A percentile compares a stretch with the other conserved stretches of the same genome.
phyloP scores from a whole-genome alignment of 2,113 vertebrate genomes.

The Oostethus manadensis region DNA sequence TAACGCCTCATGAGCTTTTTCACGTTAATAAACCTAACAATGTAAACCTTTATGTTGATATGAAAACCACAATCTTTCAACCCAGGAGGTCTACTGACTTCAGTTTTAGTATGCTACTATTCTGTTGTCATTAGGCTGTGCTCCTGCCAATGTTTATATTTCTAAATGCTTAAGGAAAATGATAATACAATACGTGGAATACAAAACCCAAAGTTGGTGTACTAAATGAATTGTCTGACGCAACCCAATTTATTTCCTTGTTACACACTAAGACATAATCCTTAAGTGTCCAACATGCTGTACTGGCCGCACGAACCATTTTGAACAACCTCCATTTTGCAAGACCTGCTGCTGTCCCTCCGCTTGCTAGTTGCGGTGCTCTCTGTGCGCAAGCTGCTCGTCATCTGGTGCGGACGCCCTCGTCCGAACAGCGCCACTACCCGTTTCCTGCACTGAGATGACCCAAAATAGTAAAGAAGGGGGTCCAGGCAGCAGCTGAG shows the following conservation, averaged over 20 bases:
- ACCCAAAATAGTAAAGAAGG: constrained; percentile 91
- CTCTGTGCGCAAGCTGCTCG: constrained; percentile 39
- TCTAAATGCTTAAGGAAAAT: background rate
- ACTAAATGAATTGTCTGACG: no score
- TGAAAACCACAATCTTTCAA: no score
- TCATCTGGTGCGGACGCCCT: constrained; percentile 21
- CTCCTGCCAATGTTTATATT: no score
- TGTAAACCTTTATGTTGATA: no score
- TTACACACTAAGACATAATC: background rate
- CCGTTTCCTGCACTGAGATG: constrained; percentile 86
- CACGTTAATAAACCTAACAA: no score
- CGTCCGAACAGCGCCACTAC: constrained; percentile 48
- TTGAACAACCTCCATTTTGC: constrained; percentile 68
- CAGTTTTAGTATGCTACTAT: no score
- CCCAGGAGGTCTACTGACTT: no score
- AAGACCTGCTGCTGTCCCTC: constrained; percentile 65
- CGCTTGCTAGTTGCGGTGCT: constrained; percentile 49
- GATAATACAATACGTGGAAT: background rate
- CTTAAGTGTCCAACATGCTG: constrained; percentile 37
- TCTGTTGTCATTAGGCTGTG: no score
- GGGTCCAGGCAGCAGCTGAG: constrained; percentile 91
- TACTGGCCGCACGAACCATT: constrained; percentile 64
- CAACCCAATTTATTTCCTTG: background rate
- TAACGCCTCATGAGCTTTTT: no score
- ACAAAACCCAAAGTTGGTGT: no score